phyloP scores from a whole-genome alignment of 2,888 invertebrate genomes.

The Mesochorus sp. region DNA sequence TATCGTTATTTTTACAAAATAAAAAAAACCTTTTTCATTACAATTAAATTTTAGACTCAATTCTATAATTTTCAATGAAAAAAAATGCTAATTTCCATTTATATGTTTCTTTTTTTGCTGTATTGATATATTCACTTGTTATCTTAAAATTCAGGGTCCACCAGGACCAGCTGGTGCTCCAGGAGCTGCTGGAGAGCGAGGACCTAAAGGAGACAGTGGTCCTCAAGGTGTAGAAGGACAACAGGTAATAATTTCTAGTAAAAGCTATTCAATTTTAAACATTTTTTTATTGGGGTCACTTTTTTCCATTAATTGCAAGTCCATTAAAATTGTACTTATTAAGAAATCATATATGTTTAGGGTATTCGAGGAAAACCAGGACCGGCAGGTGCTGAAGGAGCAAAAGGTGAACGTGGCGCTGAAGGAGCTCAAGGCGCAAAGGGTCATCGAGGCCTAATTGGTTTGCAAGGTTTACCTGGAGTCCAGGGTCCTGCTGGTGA shows the following conservation, averaged over 20 bases:
- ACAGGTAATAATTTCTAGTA: conserved; percentile 76
- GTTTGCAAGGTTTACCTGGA: conserved; percentile 91
- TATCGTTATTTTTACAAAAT: no score
- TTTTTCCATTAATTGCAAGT: no score
- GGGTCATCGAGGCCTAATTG: conserved; percentile 92
- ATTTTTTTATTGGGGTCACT: conserved; percentile 1
- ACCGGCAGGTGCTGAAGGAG: conserved; percentile 89
- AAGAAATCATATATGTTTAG: no score
- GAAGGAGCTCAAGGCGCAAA: conserved; percentile 89
- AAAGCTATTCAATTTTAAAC: background rate
- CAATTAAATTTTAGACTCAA: background rate
- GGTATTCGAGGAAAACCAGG: conserved; percentile 92
- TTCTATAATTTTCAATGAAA: no score
- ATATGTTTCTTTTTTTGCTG: no score
- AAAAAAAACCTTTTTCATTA: background rate
- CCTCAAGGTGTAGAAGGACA: conserved; percentile 90
- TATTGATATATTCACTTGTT: background rate
- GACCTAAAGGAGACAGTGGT: conserved; percentile 88
- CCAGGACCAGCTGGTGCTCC: conserved; percentile 86
- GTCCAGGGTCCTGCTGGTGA: conserved; percentile 87
- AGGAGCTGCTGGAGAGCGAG: conserved; percentile 89
- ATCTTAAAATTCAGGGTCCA: conserved; percentile 84
- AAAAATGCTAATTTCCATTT: no score
- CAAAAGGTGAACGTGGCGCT: conserved; percentile 84
- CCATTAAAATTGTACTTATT: no score